Base-by-base conservation (phyloP, 2,113 vertebrate species). In the Panurus biarmicus region DNA sequence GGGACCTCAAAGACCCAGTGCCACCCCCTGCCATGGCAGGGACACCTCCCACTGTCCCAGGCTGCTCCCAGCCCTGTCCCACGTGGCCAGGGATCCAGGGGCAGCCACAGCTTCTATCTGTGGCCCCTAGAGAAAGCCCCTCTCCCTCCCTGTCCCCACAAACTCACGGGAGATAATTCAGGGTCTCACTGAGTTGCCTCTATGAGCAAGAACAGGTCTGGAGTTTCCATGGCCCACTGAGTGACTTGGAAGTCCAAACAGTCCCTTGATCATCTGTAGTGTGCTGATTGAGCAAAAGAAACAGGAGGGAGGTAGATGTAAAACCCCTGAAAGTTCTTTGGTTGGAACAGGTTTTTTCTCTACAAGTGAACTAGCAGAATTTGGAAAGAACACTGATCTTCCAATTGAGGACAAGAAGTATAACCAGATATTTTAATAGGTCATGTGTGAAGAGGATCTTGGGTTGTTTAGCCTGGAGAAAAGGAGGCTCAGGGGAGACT, bases 61-160 rank as follows among this genome's bases (percentile, higher is more conserved):
- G 22, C 0, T 10, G 2, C n/a, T 56, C 58, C 47, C 5, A 33
- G 5, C 18, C 23, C 40, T 1, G 0, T 33, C 58, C 70, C 65
- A 2, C 70, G n/a, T 29, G 50, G 1, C 19, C 60, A 57, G n/a
- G 40, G 29, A 16, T 29, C 9, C 51, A 56, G 20, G 12, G 29
- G 4, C 42, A 65, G 29, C 8, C 70, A 9, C 42, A 65, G 42
- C 50, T 65, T 8, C 50, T 12, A 0, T 54, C 28, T 53, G 0
- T 38, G 36, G 42, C 42, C 29, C 29, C 42, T 74, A 0, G 4
- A 31, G 25, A 65, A 35, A 66, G 7, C 25, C 13, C 9, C 26
- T 44, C 21, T 58, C 53, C 36, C 31, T 50, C 36, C 25, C 61
- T 75, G 66, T 58, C 61, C 51, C 45, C 44, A 25, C 1, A 6